Percentiles rank a stretch among this genome's conserved stretches.
Evolutionary conservation across 2,113 vertebrate species (phyloP).

Genomic region (Melospiza georgiana): DNA sequence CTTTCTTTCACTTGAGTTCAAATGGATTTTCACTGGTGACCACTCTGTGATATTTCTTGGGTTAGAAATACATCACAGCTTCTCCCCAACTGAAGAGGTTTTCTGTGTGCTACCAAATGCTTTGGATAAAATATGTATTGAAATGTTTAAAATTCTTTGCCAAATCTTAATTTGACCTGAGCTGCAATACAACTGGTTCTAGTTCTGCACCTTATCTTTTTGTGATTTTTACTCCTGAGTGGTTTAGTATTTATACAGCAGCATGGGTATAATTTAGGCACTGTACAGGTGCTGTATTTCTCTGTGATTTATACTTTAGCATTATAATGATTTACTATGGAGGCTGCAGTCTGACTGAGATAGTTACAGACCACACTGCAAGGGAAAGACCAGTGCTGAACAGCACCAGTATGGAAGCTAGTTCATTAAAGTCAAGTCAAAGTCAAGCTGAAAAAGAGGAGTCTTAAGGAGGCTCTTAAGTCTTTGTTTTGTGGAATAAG

Average conservation of each 20-base stretch:
- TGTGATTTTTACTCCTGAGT: background rate
- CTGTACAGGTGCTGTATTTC: background rate
- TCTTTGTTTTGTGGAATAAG: background rate
- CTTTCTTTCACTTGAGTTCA: constrained; percentile 27
- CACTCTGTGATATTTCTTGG: constrained; percentile 8
- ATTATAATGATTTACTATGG: background rate
- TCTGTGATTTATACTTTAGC: background rate
- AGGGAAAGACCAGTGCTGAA: background rate
- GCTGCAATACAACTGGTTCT: background rate
- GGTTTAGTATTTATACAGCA: background rate
- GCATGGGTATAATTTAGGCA: background rate
- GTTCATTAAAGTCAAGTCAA: background rate
- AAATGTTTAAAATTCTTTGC: background rate
- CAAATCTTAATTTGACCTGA: background rate
- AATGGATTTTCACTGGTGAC: constrained; percentile 1
- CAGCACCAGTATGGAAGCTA: background rate
- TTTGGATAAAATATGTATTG: background rate
- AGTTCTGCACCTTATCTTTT: background rate
- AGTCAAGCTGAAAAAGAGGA: background rate
- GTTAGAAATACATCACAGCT: background rate
- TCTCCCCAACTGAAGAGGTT: background rate
- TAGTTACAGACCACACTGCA: background rate
- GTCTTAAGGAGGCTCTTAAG: background rate
- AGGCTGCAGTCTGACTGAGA: background rate
- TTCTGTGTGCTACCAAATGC: background rate